Conservation (phyloP, 2,888 invertebrate genomes). For the Epirrhoe tristata region DNA sequence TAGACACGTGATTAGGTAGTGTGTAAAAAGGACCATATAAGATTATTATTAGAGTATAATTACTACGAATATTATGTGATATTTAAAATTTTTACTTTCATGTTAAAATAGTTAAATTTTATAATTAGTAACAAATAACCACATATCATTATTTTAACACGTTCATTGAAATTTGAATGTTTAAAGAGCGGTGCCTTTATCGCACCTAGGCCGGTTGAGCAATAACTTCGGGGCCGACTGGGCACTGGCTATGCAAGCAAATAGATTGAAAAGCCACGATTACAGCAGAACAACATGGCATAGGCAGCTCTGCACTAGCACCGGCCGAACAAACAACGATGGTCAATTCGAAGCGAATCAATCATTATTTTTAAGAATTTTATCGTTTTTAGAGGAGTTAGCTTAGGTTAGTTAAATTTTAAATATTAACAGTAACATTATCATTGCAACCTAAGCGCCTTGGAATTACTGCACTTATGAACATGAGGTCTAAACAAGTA, state of each 20-base stretch:
- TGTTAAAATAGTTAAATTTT: slow-evolving; percentile 72
- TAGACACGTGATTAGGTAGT: slow-evolving; percentile 67
- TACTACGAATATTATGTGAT: slow-evolving; percentile 83
- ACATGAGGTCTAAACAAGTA: slow-evolving; percentile 15
- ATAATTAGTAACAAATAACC: slow-evolving; percentile 64
- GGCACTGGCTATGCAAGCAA: neutral
- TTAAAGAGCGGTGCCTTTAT: slow-evolving; percentile 24
- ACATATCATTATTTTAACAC: slow-evolving; percentile 82
- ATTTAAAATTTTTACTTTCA: slow-evolving; percentile 79
- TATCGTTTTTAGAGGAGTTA: slow-evolving; percentile 3
- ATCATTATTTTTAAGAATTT: slow-evolving; percentile 19
- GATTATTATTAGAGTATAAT: slow-evolving; percentile 70
- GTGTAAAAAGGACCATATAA: slow-evolving; percentile 74
- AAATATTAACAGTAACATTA: neutral
- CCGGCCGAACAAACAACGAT: neutral
- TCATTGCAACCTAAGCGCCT: slow-evolving; percentile 22
- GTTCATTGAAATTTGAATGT: slow-evolving; percentile 56
- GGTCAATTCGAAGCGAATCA: slow-evolving; percentile 18
- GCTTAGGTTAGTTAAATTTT: slow-evolving; percentile 1
- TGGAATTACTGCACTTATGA: slow-evolving; percentile 42
- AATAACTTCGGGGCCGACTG: neutral
- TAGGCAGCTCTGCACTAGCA: neutral
- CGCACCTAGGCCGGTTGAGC: neutral
- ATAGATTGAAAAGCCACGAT: neutral
- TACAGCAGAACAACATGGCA: neutral